These are phyloP conservation scores for Dendroctonus ponderosae DNA, from an alignment of 1,140 invertebrate species.

Conservation along the genomic window DNA sequence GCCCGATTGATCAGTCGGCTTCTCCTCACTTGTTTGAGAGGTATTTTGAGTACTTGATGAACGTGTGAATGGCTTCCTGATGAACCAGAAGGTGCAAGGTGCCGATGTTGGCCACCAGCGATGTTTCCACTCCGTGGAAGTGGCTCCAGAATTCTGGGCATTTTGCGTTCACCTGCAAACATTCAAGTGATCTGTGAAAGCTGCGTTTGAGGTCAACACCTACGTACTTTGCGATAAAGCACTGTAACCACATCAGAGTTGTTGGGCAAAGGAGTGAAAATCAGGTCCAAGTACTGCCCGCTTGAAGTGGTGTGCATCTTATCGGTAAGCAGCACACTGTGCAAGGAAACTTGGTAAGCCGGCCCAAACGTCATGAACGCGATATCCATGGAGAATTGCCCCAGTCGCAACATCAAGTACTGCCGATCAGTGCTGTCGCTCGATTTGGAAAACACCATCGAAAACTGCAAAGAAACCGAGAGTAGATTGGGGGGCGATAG, in stretches of 20 bases:
- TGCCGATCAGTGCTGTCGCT: slow-evolving; percentile 67
- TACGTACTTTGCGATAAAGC: slow-evolving; percentile 71
- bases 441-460: slow-evolving; percentile 56
- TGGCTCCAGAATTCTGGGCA: slow-evolving; percentile 81
- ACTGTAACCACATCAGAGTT: slow-evolving; percentile 66
- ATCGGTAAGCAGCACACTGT: slow-evolving; percentile 72
- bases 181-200: slow-evolving; percentile 7
- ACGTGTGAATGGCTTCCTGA: slow-evolving; percentile 68
- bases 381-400: slow-evolving; percentile 68
- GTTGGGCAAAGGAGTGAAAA: slow-evolving; percentile 59
- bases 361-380: slow-evolving; percentile 79
- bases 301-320: slow-evolving; percentile 72
- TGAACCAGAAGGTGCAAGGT: slow-evolving; percentile 66
- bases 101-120: slow-evolving; percentile 69
- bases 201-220: background rate
- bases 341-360: slow-evolving; percentile 71
- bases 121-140: slow-evolving; percentile 79
- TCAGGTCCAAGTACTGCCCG: slow-evolving; percentile 75
- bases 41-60: slow-evolving; percentile 63
- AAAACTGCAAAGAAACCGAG: slow-evolving; percentile 38
- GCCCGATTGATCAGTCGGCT: too few species aligned
- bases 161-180: slow-evolving; percentile 65
- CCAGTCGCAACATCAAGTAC: slow-evolving; percentile 73
- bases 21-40: slow-evolving; percentile 51
- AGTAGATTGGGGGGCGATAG: background rate